Percentiles rank a stretch among this genome's conserved stretches.
These are phyloP conservation scores for Tachina grossa DNA, from an alignment of 2,888 invertebrate species.

Conservation along the genomic window DNA sequence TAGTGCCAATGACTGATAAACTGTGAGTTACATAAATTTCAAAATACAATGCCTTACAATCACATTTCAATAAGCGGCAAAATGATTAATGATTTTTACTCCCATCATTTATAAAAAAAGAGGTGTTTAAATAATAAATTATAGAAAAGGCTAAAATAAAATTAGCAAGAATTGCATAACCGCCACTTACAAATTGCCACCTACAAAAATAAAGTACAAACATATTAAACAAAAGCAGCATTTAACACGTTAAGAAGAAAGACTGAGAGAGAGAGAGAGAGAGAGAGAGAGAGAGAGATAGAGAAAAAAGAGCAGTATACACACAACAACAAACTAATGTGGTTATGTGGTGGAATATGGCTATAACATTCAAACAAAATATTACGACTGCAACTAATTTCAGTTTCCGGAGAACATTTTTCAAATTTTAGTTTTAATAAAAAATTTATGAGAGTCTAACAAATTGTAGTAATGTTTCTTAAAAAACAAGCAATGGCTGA, in stretches of 20 bases:
- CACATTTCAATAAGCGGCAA: constrained; percentile 33
- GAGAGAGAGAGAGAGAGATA: not conserved
- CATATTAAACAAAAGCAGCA: constrained; percentile 17
- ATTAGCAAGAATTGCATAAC: constrained; percentile 61
- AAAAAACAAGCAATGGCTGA: no score
- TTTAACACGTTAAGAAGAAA: no score
- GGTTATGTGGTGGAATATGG: no score
- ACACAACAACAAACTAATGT: no score
- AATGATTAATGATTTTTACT: constrained; percentile 55
- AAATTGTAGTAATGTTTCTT: no score
- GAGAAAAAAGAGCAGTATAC: not conserved
- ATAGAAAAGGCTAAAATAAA: constrained; percentile 26
- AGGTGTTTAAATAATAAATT: constrained; percentile 37
- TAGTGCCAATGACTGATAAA: not conserved
- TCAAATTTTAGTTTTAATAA: no score
- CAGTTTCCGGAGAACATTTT: no score
- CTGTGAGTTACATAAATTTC: constrained; percentile 47
- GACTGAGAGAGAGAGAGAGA: not conserved
- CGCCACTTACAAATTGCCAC: constrained; percentile 50
- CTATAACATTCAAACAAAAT: not conserved
- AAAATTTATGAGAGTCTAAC: no score
- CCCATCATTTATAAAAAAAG: constrained; percentile 7
- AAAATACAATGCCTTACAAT: constrained; percentile 8
- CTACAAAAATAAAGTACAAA: constrained; percentile 43
- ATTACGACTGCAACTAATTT: not conserved